A percentile compares a stretch with the other conserved stretches of the same genome.
Evolutionary conservation across 2,113 vertebrate genomes (phyloP).

Genomic region (Eupsittula cactorum): DNA sequence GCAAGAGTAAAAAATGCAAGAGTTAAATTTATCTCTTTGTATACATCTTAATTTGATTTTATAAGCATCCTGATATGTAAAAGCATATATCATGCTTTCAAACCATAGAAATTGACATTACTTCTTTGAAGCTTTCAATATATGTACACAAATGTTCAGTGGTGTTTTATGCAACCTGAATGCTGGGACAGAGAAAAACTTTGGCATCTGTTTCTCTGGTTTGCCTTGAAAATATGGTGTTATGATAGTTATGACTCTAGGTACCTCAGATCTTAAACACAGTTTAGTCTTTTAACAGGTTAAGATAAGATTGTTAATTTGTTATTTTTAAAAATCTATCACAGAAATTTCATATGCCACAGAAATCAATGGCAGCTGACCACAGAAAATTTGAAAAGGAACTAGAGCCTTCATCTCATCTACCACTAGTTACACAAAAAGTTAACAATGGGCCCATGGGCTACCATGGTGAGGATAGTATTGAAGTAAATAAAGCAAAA

Average conservation of each 20-base stretch:
- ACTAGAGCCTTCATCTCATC: neutral
- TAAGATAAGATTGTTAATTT: neutral
- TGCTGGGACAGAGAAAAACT: neutral
- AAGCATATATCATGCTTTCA: neutral
- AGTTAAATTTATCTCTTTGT: neutral
- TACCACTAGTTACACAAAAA: neutral
- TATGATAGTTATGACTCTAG: neutral
- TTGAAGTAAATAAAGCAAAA: neutral
- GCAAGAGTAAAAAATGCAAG: neutral
- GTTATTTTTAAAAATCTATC: neutral
- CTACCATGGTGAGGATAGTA: neutral
- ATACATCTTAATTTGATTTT: neutral
- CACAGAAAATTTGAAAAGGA: neutral
- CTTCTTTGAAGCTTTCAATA: neutral
- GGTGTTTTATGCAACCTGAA: neutral
- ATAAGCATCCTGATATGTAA: neutral
- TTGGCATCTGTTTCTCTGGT: neutral
- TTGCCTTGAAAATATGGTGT: neutral
- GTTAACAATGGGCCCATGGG: neutral
- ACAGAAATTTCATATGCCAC: neutral
- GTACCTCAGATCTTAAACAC: neutral
- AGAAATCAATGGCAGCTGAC: neutral
- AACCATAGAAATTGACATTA: neutral
- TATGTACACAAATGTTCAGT: neutral
- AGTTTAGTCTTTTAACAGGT: neutral